phyloP scores from a whole-genome alignment of 2,888 invertebrate species.

The Bembecia ichneumoniformis region DNA sequence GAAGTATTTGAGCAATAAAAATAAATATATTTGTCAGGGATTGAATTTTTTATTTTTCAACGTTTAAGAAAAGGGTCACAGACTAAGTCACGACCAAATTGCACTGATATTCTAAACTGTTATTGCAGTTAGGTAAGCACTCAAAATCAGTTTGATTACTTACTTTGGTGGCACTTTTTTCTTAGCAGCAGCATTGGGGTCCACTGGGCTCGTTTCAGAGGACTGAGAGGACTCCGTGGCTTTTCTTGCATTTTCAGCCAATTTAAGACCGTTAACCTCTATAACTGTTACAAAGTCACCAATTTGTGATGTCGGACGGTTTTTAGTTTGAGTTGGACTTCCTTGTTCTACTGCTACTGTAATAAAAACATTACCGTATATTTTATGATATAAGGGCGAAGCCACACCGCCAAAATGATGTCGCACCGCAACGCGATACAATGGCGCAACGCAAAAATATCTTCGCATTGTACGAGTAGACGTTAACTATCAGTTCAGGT shows the following conservation, averaged over 20 bases:
- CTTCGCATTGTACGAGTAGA: too few relatives aligned
- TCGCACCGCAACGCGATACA: too few relatives aligned
- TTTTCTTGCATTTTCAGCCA: slow-evolving; percentile 59
- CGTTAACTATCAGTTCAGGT: too few relatives aligned
- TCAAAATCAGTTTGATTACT: slow-evolving; percentile 16
- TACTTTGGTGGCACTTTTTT: slow-evolving; percentile 78
- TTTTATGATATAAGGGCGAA: neutral
- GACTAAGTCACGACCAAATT: too few relatives aligned
- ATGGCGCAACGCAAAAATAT: too few relatives aligned
- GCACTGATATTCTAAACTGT: too few relatives aligned
- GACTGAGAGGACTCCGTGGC: slow-evolving; percentile 53
- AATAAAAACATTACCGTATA: slow-evolving; percentile 9
- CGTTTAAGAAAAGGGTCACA: too few relatives aligned
- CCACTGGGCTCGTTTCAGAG: slow-evolving; percentile 70
- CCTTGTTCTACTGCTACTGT: slow-evolving; percentile 48
- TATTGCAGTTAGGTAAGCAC: too few relatives aligned
- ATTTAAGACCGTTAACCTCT: slow-evolving; percentile 86
- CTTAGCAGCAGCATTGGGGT: slow-evolving; percentile 68
- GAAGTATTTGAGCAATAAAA: too few relatives aligned
- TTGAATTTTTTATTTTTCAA: too few relatives aligned
- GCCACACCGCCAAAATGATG: too few relatives aligned
- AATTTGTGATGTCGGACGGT: slow-evolving; percentile 67
- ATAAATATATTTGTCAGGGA: too few relatives aligned
- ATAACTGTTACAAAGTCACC: slow-evolving; percentile 88
- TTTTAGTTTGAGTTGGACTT: slow-evolving; percentile 56